Percentiles rank a stretch among this genome's conserved stretches.
phyloP scores from a whole-genome alignment of 2,113 vertebrate genomes.

The Myocastor coypus region DNA sequence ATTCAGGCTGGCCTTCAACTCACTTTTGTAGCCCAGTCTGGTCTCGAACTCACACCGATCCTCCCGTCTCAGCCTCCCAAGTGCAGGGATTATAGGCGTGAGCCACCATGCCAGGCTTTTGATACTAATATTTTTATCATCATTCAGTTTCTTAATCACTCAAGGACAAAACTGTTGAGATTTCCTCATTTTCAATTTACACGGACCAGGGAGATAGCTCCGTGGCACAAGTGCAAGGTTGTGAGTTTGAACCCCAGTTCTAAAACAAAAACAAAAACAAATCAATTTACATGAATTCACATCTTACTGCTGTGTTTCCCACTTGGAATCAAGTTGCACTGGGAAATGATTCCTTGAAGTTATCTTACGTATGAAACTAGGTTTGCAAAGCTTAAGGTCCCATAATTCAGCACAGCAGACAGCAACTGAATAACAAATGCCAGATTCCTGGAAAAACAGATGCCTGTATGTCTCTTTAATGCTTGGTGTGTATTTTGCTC shows the following conservation, averaged over 20 bases:
- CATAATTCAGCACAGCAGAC: background rate
- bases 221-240: no score
- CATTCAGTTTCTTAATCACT: background rate
- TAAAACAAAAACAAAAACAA: no score
- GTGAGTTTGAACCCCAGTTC: no score
- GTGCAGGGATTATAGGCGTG: no score
- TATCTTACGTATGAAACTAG: background rate
- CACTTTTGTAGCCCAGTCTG: no score
- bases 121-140: background rate
- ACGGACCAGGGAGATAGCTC: no score
- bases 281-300: slow-evolving; percentile 6
- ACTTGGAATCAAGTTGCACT: background rate
- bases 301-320: background rate
- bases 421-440: background rate
- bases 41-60: no score
- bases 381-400: slow-evolving; percentile 27
- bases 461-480: background rate
- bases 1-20: no score
- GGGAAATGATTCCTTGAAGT: background rate
- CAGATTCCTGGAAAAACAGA: slow-evolving; percentile 8
- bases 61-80: no score
- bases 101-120: no score
- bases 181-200: background rate
- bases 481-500: background rate
- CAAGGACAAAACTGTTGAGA: background rate